These are phyloP conservation scores for Sturmia bella DNA, from an alignment of 2,888 invertebrate genomes.

Conservation along the genomic window DNA sequence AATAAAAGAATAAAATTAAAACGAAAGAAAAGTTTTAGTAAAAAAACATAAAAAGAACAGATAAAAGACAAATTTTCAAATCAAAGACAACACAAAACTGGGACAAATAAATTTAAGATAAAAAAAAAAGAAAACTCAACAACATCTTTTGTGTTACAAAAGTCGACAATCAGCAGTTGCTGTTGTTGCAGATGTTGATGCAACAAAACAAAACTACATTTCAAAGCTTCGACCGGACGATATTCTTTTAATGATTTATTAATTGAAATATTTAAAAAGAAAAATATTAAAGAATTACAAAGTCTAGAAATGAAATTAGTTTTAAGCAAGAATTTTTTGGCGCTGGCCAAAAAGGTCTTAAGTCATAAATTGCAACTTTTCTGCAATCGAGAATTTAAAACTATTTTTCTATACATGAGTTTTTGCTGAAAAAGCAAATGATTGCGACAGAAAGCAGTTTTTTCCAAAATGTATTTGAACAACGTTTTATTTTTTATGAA, in stretches of 20 bases:
- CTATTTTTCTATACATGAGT: too few relatives aligned
- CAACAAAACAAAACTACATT: background rate
- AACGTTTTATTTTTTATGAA: too few relatives aligned
- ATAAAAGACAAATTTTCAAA: constrained; percentile 23
- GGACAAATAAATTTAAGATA: constrained; percentile 17
- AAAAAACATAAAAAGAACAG: constrained; percentile 53
- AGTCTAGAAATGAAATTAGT: too few relatives aligned
- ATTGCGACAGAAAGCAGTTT: too few relatives aligned
- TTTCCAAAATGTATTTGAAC: too few relatives aligned
- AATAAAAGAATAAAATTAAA: constrained; percentile 66
- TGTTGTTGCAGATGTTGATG: background rate
- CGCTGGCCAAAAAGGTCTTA: too few relatives aligned
- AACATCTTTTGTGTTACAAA: constrained; percentile 21
- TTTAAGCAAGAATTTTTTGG: too few relatives aligned
- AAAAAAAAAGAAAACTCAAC: constrained; percentile 11
- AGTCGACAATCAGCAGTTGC: constrained; percentile 42
- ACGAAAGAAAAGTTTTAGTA: constrained; percentile 62
- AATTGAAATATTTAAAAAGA: too few relatives aligned
- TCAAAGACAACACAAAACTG: constrained; percentile 36
- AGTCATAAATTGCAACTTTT: too few relatives aligned
- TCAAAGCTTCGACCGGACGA: background rate
- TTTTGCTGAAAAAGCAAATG: too few relatives aligned
- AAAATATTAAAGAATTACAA: too few relatives aligned
- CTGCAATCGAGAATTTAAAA: too few relatives aligned
- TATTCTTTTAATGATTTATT: background rate